Conservation (phyloP, 1,140 invertebrate genomes). For the Drosophila takahashii region DNA sequence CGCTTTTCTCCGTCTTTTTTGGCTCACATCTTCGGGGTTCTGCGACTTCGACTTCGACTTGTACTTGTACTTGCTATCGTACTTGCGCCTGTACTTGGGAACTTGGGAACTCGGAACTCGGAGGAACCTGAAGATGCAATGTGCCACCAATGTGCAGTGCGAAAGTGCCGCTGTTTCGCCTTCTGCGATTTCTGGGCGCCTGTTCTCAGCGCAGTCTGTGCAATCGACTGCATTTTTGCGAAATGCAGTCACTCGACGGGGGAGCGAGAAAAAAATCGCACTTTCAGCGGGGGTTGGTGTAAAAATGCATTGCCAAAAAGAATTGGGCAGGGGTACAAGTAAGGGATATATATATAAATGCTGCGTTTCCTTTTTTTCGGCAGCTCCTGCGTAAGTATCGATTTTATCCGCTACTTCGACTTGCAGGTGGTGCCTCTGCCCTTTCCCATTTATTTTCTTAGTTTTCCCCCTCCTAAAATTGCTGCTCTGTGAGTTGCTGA, state of each 20-base stretch:
- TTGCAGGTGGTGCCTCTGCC: slow-evolving; percentile 21
- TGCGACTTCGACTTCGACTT: slow-evolving; percentile 56
- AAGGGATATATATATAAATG: neutral
- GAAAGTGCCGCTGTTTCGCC: slow-evolving; percentile 22
- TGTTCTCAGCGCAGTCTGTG: slow-evolving; percentile 66
- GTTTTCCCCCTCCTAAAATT: slow-evolving; percentile 6
- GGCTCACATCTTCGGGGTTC: slow-evolving; percentile 68
- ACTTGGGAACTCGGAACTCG: slow-evolving; percentile 21
- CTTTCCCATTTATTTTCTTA: slow-evolving; percentile 7
- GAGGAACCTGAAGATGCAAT: slow-evolving; percentile 48
- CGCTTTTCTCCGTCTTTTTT: slow-evolving; percentile 63
- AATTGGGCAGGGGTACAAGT: neutral
- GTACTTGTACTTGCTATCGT: slow-evolving; percentile 22
- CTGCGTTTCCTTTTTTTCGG: slow-evolving; percentile 14
- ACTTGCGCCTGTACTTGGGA: slow-evolving; percentile 20
- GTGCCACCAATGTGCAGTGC: slow-evolving; percentile 38
- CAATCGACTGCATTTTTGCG: slow-evolving; percentile 75
- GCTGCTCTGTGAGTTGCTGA: slow-evolving; percentile 17
- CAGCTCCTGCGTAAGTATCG: slow-evolving; percentile 50
- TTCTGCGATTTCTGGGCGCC: slow-evolving; percentile 68
- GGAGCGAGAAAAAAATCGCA: slow-evolving; percentile 36
- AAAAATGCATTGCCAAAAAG: slow-evolving; percentile 47
- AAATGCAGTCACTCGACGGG: slow-evolving; percentile 38
- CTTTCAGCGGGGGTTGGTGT: slow-evolving; percentile 27
- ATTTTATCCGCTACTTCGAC: slow-evolving; percentile 58